Evolutionary conservation across 2,888 invertebrate species (phyloP), one percentile per base, ranked within the genome.

Genomic region (Cosmopolites sordidus): DNA sequence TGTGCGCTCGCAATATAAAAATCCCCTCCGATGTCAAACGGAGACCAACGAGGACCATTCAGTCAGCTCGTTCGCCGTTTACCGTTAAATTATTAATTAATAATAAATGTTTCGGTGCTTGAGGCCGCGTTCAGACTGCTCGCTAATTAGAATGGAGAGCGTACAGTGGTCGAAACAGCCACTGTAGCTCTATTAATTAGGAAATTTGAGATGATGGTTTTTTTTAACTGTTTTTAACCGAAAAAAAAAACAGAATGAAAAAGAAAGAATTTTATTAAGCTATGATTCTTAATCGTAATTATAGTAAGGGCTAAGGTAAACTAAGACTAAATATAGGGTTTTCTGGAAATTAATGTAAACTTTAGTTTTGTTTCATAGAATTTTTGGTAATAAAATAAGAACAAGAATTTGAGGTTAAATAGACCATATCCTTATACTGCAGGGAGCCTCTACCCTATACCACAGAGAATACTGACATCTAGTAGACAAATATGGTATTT

Each of bases 91-190:
- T 51, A 51, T 43, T 51, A 51, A 51, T 51, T 51, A 51, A 51
- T 51, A 47, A 22, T 52, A 47, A 47, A 47, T 52, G 51, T 47
- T 52, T 46, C 51, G 51, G 44, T 52, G 43, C 51, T 52, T 52
- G 47, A 51, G 41, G 42, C 15, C 46, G 42, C 45, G 41, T 47
- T 52, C 46, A 52, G 41, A 38, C 45, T 30, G 37, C 40, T 47
- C 42, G 51, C 46, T 33, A 33, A 33, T 33, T 33, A 33, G 33
- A 11, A n/a, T 12, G 33, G 3, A 33, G 12, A 11, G 33, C 4
- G 33, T 12, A 33, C n/a, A 33, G 33, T 11, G 33, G 33, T n/a
- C n/a, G 33, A 33, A n/a, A 5, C n/a, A 5, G 33, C 33, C 33
- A 33, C n/a, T 33, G 33, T 33, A 33, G 33, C 33, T 33, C 33